Evolutionary conservation across 2,888 invertebrate species (phyloP), one percentile per base, ranked within the genome.

Genomic region (Parascotia fuliginaria): DNA sequence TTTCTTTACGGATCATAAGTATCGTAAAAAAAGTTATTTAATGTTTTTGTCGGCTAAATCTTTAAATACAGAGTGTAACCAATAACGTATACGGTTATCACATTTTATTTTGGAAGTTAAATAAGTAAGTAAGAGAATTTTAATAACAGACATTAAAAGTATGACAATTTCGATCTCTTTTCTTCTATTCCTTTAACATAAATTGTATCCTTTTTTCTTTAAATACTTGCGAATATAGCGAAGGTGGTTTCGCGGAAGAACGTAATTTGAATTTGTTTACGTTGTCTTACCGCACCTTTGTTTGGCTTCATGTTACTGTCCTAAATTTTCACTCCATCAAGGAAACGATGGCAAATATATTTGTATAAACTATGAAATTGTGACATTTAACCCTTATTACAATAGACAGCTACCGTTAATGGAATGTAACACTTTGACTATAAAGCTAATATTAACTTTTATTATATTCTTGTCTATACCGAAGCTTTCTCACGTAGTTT

Each of bases 221-320:
- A 14, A 50, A 47, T 39, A 41, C 42, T 43, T 34, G 34, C 41
- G 29, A 14, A 32, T 41, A 28, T 27, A 27, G 37, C 55, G 56
- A 51, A 46, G 56, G 59, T 59, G 50, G 52, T 68, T 73, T 76
- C 70, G 76, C 70, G 75, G 67, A 76, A 81, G 77, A 78, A 66
- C 61, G 73, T 79, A 78, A 80, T 82, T 81, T 76, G 72, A 76
- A 70, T 72, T 70, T 56, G 64, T 61, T 60, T 52, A 65, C 63
- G 72, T 73, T 74, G 73, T 70, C 70, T 75, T 72, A 72, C 68
- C 84, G 61, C 83, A 75, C 85, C 86, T 85, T 81, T 87, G 76
- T 86, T 83, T 81, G 77, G 70, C 79, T 82, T 82, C 79, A 74
- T 71, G 75, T 77, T 79, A 73, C 73, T 79, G 75, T 70, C 71